A percentile compares a stretch with the other conserved stretches of the same genome.
phyloP scores from a whole-genome alignment of 1,140 invertebrate genomes.

The Polyergus mexicanus region DNA sequence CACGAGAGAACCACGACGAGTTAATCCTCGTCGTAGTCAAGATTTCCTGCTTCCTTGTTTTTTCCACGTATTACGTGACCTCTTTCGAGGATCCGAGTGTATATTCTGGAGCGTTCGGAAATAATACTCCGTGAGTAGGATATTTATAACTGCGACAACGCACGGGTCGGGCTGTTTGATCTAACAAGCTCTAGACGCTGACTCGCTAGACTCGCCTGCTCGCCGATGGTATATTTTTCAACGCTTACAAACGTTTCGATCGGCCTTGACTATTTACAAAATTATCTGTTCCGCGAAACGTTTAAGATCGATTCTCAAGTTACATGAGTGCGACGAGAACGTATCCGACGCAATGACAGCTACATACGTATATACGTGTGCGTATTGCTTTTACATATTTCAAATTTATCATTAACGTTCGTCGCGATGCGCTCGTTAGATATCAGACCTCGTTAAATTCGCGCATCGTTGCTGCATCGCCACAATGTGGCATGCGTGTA shows the following conservation, averaged over 20 bases:
- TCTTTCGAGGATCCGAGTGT: conserved; percentile 70
- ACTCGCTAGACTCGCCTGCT: conserved; percentile 46
- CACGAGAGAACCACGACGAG: not conserved
- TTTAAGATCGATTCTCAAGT: not conserved
- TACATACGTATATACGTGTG: not conserved
- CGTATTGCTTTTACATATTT: too few relatives aligned
- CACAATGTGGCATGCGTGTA: conserved; percentile 31
- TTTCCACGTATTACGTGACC: conserved; percentile 69
- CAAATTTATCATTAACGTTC: too few relatives aligned
- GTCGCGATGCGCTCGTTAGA: conserved; percentile 29
- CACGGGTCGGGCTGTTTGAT: conserved; percentile 67
- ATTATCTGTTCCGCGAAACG: conserved; percentile 31
- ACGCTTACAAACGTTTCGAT: conserved; percentile 19
- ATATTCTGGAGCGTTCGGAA: conserved; percentile 73
- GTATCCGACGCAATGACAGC: too few relatives aligned
- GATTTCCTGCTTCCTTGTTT: conserved; percentile 67
- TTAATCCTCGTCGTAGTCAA: conserved; percentile 1
- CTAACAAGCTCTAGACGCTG: conserved; percentile 67
- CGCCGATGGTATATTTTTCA: conserved; percentile 65
- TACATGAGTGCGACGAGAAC: not conserved
- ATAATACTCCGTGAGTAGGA: conserved; percentile 75
- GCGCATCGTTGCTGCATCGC: not conserved
- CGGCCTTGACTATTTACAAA: conserved; percentile 52
- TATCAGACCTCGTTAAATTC: conserved; percentile 31
- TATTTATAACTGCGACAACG: conserved; percentile 76